Evolutionary conservation across 2,888 invertebrate genomes (phyloP), one percentile per base, ranked within the genome.

Genomic region (Microctonus aethiopoides): DNA sequence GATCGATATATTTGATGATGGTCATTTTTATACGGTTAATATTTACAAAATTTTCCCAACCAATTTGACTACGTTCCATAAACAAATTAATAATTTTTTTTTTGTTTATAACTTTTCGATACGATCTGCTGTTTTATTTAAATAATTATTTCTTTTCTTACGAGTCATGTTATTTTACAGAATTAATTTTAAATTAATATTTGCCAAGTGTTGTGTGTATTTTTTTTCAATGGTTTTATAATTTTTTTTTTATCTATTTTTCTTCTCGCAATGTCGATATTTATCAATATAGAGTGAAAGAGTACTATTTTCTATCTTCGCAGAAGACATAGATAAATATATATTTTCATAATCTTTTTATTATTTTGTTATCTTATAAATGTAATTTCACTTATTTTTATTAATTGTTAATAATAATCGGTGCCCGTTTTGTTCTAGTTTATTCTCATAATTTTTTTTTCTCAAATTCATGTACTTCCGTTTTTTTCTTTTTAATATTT

Each of bases 241-340:
- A 29, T 59, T 60, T 60, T 34, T 54, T 60, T 77, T 82, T 77
- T 78, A 79, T 79, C 81, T 76, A 79, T 81, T 77, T 77, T 79
- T 78, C 80, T 77, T 79, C 80, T 81, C 73, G 68, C 65, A 74
- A 75, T 72, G 73, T 78, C 78, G 79, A 82, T 80, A 83, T 46
- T 85, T 82, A 84, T 85, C 85, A 85, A 85, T 86, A 84, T 84
- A 85, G 84, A 84, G 84, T 84, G 85, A 86, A 84, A 87, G 86
- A 86, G 84, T 87, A 84, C 85, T 84, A 86, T 86, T 86, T 86
- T 84, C 85, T 84, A 87, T 87, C 87, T 87, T 87, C 87, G 87
- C 87, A 87, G 87, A 87, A 86, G 87, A 87, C 86, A 87, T 87
- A 87, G 86, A 86, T 86, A 87, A 86, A 86, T 86, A 86, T 87